Conservation (phyloP, 2,888 invertebrate genomes). For the Sinopyrophorus schimmeli region DNA sequence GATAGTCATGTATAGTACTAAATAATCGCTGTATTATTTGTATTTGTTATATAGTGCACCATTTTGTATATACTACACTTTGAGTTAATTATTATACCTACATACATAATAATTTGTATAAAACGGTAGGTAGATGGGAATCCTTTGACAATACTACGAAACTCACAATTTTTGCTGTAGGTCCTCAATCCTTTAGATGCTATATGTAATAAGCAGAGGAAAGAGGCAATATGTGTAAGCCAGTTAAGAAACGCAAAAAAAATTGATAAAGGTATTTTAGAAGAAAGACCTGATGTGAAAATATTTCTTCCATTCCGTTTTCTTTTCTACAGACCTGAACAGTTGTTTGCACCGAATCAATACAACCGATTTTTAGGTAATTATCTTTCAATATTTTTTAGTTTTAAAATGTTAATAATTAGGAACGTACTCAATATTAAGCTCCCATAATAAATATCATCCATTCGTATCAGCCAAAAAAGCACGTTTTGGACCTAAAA, state of each 20-base stretch:
- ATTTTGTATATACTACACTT: slow-evolving; percentile 4
- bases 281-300: slow-evolving; percentile 77
- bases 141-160: slow-evolving; percentile 8
- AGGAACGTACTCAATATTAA: no score
- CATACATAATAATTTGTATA: slow-evolving; percentile 20
- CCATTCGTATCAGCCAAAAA: no score
- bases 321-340: slow-evolving; percentile 72
- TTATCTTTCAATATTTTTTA: no score
- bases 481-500: no score
- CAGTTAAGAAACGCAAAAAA: slow-evolving; percentile 72
- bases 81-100: slow-evolving; percentile 6
- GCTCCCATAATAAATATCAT: no score
- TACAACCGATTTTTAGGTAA: slow-evolving; percentile 76
- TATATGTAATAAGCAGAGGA: slow-evolving; percentile 69
- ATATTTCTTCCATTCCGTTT: slow-evolving; percentile 80
- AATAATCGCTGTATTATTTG: no score
- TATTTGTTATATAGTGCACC: background rate
- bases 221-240: slow-evolving; percentile 76
- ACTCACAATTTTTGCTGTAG: slow-evolving; percentile 52
- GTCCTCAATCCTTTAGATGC: slow-evolving; percentile 78
- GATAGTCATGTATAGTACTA: no score
- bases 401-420: background rate
- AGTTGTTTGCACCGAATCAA: slow-evolving; percentile 72
- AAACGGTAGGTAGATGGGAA: slow-evolving; percentile 20
- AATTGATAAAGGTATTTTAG: slow-evolving; percentile 69